Base-by-base conservation (phyloP, 2,888 invertebrate genomes). In the Brachycybe producta region DNA sequence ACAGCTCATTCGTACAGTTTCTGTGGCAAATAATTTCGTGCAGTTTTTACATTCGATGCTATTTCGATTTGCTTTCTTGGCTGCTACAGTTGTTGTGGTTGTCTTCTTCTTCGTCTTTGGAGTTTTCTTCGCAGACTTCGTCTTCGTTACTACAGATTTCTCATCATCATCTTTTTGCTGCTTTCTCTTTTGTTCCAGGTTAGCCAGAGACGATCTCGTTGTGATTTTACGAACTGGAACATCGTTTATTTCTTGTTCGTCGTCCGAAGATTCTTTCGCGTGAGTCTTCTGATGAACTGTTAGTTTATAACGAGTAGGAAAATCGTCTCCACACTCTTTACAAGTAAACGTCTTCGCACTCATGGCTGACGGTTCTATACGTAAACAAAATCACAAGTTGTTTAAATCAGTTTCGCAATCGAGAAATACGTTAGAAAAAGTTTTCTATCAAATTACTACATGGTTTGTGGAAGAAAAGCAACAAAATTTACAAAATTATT, bases 51-150 rank as follows among this genome's bases (percentile, higher is more conserved):
- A 43, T 30, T 7, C 17, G n/a, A n/a, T n/a, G n/a, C n/a, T n/a
- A n/a, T n/a, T n/a, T n/a, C n/a, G n/a, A n/a, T 43, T 43, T 23
- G 15, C 30, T 43, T 43, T 43, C 32, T 43, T 17, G 43, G n/a
- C n/a, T n/a, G n/a, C n/a, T n/a, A n/a, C n/a, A n/a, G n/a, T n/a
- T n/a, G n/a, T n/a, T n/a, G n/a, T n/a, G n/a, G n/a, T n/a, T n/a
- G n/a, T n/a, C n/a, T n/a, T n/a, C n/a, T n/a, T n/a, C n/a, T n/a
- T n/a, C n/a, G n/a, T n/a, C n/a, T n/a, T n/a, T n/a, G n/a, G n/a
- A n/a, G n/a, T n/a, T n/a, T n/a, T n/a, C n/a, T n/a, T n/a, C n/a
- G n/a, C n/a, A n/a, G n/a, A n/a, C n/a, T n/a, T n/a, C n/a, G n/a
- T n/a, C n/a, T n/a, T n/a, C n/a, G n/a, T n/a, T n/a, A n/a, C n/a